phyloP scores from a whole-genome alignment of 1,140 invertebrate genomes.

The Mycetomoellerius zeteki region DNA sequence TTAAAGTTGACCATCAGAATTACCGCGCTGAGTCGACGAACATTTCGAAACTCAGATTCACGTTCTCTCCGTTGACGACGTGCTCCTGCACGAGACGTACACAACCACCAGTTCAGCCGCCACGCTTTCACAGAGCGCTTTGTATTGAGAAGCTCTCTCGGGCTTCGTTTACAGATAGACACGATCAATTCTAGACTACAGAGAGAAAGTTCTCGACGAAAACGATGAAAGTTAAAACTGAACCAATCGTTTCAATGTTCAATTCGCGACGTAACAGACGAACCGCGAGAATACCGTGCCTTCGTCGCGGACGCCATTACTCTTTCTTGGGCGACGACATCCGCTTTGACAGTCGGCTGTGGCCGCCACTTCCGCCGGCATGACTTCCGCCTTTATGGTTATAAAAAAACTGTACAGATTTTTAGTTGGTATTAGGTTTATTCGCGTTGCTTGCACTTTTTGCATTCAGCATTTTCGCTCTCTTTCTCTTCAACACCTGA shows the following conservation, averaged over 20 bases:
- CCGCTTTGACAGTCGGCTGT: slow-evolving; percentile 48
- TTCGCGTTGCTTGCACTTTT: too few species aligned
- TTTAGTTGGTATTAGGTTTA: too few species aligned
- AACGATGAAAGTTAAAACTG: background rate
- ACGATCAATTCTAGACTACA: background rate
- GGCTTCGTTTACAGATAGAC: background rate
- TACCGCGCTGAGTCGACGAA: background rate
- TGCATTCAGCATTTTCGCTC: too few species aligned
- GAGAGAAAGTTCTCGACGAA: background rate
- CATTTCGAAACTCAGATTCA: background rate
- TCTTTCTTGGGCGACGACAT: slow-evolving; percentile 64
- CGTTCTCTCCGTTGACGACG: background rate
- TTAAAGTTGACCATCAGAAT: background rate
- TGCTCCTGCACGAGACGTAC: background rate
- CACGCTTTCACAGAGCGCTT: slow-evolving; percentile 14
- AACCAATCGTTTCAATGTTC: background rate
- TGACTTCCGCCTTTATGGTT: slow-evolving; percentile 5
- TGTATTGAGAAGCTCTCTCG: slow-evolving; percentile 15
- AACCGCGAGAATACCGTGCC: slow-evolving; percentile 57
- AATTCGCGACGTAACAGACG: slow-evolving; percentile 39
- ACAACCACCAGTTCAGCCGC: slow-evolving; percentile 48
- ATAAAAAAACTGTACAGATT: too few species aligned
- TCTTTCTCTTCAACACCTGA: too few species aligned
- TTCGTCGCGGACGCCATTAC: slow-evolving; percentile 67
- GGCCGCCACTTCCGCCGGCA: slow-evolving; percentile 57